These are phyloP conservation scores for Oryctolagus cuniculus DNA, from an alignment of 2,113 vertebrate species.

Conservation along the genomic window DNA sequence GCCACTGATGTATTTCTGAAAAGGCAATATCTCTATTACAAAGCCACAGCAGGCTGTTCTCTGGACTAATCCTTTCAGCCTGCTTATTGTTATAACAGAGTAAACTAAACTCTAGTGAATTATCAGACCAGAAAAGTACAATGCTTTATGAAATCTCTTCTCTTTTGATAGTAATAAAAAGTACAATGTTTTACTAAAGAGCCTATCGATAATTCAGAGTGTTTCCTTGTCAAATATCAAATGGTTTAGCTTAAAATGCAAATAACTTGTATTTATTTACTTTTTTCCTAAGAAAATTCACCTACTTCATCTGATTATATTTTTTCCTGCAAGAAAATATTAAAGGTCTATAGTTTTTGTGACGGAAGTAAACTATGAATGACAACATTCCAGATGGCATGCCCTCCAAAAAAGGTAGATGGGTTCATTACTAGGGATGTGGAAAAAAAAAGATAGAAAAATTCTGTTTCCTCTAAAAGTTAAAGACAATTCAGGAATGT, in stretches of 20 bases:
- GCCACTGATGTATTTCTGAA: background rate
- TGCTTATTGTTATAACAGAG: background rate
- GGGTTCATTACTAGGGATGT: background rate
- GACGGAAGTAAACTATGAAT: background rate
- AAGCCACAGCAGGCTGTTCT: background rate
- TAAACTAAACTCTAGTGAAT: conserved; percentile 24
- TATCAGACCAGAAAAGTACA: background rate
- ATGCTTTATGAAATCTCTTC: background rate
- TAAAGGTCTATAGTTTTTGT: background rate
- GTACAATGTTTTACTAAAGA: conserved; percentile 1
- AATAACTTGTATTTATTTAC: conserved; percentile 11
- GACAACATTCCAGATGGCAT: background rate
- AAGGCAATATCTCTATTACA: background rate
- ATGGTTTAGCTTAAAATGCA: conserved; percentile 29
- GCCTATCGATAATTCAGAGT: conserved; percentile 7
- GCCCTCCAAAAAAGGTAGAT: background rate
- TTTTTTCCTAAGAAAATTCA: conserved; percentile 27
- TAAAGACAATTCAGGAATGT: background rate
- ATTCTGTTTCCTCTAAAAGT: conserved; percentile 32
- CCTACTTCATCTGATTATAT: background rate
- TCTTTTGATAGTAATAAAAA: background rate
- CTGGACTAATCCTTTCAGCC: background rate
- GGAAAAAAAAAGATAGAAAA: background rate
- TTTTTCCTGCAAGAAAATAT: conserved; percentile 34
- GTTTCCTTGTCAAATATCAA: conserved; percentile 43